Evolutionary conservation across 2,888 invertebrate species (phyloP), one percentile per base, ranked within the genome.

Genomic region (Morpho helenor): DNA sequence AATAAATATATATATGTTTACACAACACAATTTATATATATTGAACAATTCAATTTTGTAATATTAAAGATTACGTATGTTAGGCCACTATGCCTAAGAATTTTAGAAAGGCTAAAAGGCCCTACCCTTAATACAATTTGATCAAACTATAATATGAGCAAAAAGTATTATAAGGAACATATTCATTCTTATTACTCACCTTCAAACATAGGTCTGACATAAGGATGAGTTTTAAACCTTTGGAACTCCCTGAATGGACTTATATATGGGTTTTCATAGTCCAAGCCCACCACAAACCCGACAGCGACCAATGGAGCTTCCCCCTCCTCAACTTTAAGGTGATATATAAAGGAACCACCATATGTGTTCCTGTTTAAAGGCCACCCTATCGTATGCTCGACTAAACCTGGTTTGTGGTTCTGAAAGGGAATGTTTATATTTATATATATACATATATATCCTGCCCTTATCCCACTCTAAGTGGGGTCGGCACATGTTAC

Each of bases 321-420:
- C 7, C 91, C 91, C 65, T 89, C 87, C 0, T 94, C 92, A 68
- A 96, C 96, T 55, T 96, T 95, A 22, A 98, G 81, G 82, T 99
- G 99, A 83, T 99, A 99, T 49, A 99, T 91, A 81, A 99, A 99
- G 0, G 99, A 98, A 1, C 99, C 99, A 1, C 99, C 99, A 77
- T 99, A 99, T 0, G 98, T 98, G 73, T 95, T 93, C 68, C 92
- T 94, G 76, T 97, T 94, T 70, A 99, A 82, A 0, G 99, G 99
- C 99, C 99, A 99, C 39, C 99, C 99, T 65, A 99, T 93, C 0
- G 98, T 96, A 80, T 99, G 99, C 73, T 99, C 98, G 0, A 99
- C 96, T 62, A 95, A 89, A 7, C 99, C 99, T 0, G 99, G 98
- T 55, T 93, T 92, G 80, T 83, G 89, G 66, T 96, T 94, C 68